phyloP scores from a whole-genome alignment of 2,888 invertebrate species.

The Lycia hirtaria region DNA sequence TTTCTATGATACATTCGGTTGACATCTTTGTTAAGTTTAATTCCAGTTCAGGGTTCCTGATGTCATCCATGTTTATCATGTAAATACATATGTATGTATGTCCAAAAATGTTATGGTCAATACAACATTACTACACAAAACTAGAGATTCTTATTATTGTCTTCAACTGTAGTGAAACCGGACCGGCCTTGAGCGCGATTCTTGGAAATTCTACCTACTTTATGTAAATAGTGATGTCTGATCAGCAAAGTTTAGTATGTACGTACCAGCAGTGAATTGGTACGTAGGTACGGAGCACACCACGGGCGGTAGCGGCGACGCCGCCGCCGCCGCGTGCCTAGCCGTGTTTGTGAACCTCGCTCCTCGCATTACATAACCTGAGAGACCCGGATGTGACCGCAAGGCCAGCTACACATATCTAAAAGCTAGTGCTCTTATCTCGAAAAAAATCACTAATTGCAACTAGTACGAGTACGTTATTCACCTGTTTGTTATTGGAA shows the following conservation, averaged over 20 bases:
- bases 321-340: constrained; percentile 34
- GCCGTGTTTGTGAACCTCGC: constrained; percentile 42
- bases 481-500: not conserved
- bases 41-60: not conserved
- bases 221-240: constrained; percentile 23
- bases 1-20: not conserved
- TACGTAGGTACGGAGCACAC: constrained; percentile 4
- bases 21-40: not conserved
- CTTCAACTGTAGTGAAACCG: constrained; percentile 17
- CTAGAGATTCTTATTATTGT: constrained; percentile 26
- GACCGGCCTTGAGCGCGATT: constrained; percentile 19
- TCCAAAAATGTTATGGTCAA: not conserved
- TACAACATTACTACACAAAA: constrained; percentile 3
- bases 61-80: not conserved
- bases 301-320: constrained; percentile 21
- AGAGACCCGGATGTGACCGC: constrained; percentile 73
- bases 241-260: constrained; percentile 16
- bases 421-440: constrained; percentile 50
- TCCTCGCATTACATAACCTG: constrained; percentile 63
- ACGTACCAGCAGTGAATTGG: constrained; percentile 8
- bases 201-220: constrained; percentile 28
- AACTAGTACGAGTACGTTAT: not conserved
- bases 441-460: not conserved
- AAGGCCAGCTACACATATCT: constrained; percentile 65
- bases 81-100: not conserved